These are phyloP conservation scores for Anneissia japonica DNA, from an alignment of 35 echinoderm and acorn worm genomes.

Conservation along the genomic window DNA sequence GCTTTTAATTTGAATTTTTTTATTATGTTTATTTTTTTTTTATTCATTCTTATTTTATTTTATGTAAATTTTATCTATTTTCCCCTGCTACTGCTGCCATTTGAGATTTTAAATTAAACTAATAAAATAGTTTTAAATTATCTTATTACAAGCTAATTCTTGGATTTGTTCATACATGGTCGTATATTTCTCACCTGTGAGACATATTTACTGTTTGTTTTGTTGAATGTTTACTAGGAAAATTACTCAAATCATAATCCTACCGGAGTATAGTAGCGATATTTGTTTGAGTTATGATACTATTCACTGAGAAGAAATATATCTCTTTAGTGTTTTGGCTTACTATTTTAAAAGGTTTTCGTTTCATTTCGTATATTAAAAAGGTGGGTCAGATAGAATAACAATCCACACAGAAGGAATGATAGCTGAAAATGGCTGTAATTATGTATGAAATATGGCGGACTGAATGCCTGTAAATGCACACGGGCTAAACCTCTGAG, in stretches of 20 bases:
- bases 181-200: too few species aligned
- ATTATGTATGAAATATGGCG: background rate
- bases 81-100: too few species aligned
- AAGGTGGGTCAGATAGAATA: background rate
- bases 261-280: background rate
- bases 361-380: background rate
- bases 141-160: too few species aligned
- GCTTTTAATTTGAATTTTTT: too few species aligned
- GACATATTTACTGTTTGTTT: too few species aligned
- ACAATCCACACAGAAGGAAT: background rate
- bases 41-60: too few species aligned
- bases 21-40: too few species aligned
- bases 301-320: background rate
- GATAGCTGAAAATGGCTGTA: background rate
- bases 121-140: too few species aligned
- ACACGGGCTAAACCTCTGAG: background rate
- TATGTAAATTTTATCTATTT: too few species aligned
- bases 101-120: too few species aligned
- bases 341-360: conserved; percentile 1
- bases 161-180: too few species aligned
- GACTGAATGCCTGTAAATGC: background rate
- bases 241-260: background rate
- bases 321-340: background rate
- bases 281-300: background rate
- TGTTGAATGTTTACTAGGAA: background rate